phyloP scores from a whole-genome alignment of 2,113 vertebrate genomes.

The Zosterops borbonicus region DNA sequence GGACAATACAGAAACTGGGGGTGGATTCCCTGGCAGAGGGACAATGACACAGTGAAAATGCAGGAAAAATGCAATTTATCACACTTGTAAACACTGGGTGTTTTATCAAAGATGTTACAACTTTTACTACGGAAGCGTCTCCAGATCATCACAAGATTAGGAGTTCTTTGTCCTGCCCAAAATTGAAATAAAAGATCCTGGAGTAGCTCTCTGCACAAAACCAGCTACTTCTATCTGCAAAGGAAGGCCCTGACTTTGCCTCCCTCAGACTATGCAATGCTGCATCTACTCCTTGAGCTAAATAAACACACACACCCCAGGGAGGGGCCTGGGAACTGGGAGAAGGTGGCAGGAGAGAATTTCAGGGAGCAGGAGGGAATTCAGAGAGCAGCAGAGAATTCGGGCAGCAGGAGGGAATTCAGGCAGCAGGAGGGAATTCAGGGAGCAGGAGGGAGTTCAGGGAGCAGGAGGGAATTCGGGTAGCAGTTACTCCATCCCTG shows the following conservation, averaged over 20 bases:
- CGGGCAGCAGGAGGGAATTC: not conserved
- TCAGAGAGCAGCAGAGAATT: too few relatives aligned
- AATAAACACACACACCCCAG: not conserved
- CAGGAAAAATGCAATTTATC: not conserved
- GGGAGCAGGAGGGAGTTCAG: too few relatives aligned
- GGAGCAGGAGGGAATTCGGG: not conserved
- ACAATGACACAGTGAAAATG: not conserved
- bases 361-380: not conserved
- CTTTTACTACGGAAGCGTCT: not conserved
- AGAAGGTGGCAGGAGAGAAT: not conserved
- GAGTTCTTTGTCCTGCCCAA: not conserved
- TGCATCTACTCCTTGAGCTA: not conserved
- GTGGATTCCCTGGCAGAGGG: not conserved
- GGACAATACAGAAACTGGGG: not conserved
- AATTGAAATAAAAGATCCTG: not conserved
- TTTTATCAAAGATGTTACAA: not conserved
- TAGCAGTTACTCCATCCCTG: accelerated
- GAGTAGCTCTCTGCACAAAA: not conserved
- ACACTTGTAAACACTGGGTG: not conserved
- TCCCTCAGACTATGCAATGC: not conserved
- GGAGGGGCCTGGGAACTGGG: not conserved
- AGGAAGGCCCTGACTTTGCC: not conserved
- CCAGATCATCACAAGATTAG: not conserved
- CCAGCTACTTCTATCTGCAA: not conserved
- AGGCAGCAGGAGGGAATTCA: too few relatives aligned